Conservation (phyloP, 2,797 vertebrate species). For the Delichon dasypus region DNA sequence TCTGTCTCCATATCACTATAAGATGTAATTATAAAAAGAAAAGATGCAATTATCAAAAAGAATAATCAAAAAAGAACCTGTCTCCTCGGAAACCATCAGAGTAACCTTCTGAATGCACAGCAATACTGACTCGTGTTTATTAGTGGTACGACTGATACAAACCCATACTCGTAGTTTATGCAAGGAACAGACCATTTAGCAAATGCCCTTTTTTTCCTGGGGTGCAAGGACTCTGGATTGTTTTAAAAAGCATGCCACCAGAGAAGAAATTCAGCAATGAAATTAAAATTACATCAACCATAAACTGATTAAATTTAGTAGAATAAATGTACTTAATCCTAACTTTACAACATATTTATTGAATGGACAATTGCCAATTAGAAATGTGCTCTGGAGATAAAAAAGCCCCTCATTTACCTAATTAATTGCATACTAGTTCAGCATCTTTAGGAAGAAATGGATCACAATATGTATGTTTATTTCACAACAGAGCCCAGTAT, state of each 20-base stretch:
- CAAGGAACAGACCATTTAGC: neutral
- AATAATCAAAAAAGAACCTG: neutral
- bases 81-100: neutral
- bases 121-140: neutral
- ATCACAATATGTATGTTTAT: slow-evolving; percentile 6
- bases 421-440: slow-evolving; percentile 32
- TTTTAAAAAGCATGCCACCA: neutral
- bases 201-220: neutral
- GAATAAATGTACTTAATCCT: slow-evolving; percentile 30
- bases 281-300: slow-evolving; percentile 32
- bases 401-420: slow-evolving; percentile 3
- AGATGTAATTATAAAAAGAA: neutral
- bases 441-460: slow-evolving; percentile 5
- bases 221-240: neutral
- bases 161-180: neutral
- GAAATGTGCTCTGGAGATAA: neutral
- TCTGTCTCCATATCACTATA: neutral
- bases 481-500: neutral
- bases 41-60: neutral
- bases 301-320: slow-evolving; percentile 35
- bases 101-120: neutral
- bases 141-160: neutral
- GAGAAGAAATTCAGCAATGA: slow-evolving; percentile 12
- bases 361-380: slow-evolving; percentile 47
- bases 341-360: slow-evolving; percentile 19